phyloP scores from a whole-genome alignment of 2,888 invertebrate genomes.

The Andrena bucephala region DNA sequence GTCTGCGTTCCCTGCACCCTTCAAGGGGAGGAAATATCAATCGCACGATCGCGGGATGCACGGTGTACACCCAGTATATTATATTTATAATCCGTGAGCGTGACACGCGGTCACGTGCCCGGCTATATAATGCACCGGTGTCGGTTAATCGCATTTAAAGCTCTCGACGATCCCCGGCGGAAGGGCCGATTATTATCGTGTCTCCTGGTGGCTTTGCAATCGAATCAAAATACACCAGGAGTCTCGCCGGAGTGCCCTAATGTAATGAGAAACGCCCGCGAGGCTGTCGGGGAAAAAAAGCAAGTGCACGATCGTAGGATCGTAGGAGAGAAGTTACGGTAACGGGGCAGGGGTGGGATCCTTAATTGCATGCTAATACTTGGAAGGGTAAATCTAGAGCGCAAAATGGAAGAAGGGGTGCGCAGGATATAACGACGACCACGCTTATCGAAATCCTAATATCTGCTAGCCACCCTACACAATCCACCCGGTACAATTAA shows the following conservation, averaged over 20 bases:
- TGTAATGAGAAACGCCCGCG: conserved; percentile 70
- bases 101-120: conserved; percentile 83
- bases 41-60: conserved; percentile 64
- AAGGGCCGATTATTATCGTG: conserved; percentile 73
- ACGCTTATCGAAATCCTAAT: neutral
- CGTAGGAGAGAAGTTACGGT: neutral
- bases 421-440: neutral
- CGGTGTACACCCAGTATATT: conserved; percentile 76
- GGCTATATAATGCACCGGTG: conserved; percentile 65
- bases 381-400: neutral
- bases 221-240: conserved; percentile 77
- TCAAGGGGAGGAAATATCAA: conserved; percentile 55
- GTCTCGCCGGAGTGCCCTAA: conserved; percentile 62
- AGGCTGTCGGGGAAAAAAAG: conserved; percentile 23
- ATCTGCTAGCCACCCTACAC: too few species aligned
- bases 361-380: neutral
- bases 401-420: neutral
- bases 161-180: conserved; percentile 63
- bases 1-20: conserved; percentile 23
- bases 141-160: conserved; percentile 81
- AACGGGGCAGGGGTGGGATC: conserved; percentile 4
- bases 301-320: neutral
- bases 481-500: neutral
- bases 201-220: conserved; percentile 77
- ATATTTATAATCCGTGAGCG: conserved; percentile 84